A percentile compares a stretch with the other conserved stretches of the same genome.
phyloP scores from a whole-genome alignment of 2,113 vertebrate species.

The Cinclus cinclus region DNA sequence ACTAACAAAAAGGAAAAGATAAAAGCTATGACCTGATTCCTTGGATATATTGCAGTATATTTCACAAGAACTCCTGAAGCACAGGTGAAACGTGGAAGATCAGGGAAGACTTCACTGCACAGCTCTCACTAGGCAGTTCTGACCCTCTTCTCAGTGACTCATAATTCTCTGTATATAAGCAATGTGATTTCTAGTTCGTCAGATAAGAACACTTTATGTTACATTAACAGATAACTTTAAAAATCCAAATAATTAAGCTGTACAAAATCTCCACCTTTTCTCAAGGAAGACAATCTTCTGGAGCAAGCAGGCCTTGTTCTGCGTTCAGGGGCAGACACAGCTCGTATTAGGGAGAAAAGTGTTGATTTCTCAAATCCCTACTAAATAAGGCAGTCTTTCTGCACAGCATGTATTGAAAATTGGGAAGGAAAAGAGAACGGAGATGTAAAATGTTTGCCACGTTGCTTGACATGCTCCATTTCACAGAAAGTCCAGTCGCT shows the following conservation, averaged over 20 bases:
- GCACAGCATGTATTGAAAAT: background rate
- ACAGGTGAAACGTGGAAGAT: background rate
- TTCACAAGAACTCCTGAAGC: background rate
- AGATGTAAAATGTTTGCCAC: background rate
- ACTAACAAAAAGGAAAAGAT: background rate
- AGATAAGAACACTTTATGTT: background rate
- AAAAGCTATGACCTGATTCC: background rate
- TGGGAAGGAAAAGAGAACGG: background rate
- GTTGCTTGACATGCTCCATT: background rate
- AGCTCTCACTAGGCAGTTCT: background rate
- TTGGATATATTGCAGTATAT: background rate
- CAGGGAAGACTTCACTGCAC: background rate
- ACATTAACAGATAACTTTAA: background rate
- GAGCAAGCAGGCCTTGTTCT: background rate
- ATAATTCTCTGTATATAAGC: background rate
- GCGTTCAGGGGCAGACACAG: background rate
- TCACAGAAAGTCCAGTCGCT: background rate
- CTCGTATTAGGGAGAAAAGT: background rate
- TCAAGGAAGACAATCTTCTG: background rate
- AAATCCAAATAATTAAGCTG: background rate
- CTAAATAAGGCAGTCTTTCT: background rate
- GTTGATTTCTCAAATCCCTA: background rate
- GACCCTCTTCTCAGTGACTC: background rate
- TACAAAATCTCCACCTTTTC: background rate
- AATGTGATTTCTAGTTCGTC: accelerated